Conservation (phyloP, 2,797 vertebrate genomes). For the Holocentrus rufus region DNA sequence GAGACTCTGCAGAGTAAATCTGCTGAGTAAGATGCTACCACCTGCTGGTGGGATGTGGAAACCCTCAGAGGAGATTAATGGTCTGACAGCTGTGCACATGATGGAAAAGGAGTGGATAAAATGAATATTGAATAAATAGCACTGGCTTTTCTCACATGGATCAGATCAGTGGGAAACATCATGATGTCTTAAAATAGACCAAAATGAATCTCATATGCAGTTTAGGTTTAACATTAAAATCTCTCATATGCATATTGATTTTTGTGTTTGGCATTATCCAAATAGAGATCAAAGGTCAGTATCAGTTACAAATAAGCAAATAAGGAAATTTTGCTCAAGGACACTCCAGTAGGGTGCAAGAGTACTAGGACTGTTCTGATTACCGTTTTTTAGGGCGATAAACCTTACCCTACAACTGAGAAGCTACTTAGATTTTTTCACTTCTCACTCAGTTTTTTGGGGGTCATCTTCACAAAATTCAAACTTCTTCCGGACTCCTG, state of each 20-base stretch:
- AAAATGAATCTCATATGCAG: not conserved
- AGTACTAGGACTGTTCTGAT: no score
- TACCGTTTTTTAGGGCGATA: no score
- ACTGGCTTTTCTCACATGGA: constrained; percentile 6
- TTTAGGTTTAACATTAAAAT: no score
- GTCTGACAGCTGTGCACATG: constrained; percentile 12
- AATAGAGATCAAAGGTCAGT: not conserved
- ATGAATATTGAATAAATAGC: constrained; percentile 10
- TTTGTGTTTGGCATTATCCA: not conserved
- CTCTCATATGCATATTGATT: no score
- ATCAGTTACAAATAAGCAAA: not conserved
- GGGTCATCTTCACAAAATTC: no score
- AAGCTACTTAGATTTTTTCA: no score
- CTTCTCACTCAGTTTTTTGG: no score
- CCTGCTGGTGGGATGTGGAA: constrained; percentile 53
- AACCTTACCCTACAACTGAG: no score
- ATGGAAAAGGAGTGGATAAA: not conserved
- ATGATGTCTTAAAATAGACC: constrained; percentile 5
- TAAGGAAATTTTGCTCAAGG: not conserved
- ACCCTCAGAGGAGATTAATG: not conserved
- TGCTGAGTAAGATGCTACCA: constrained; percentile 47
- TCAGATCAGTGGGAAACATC: constrained; percentile 22
- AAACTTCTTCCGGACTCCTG: no score
- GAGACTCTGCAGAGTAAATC: not conserved
- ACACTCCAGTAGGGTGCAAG: not conserved